Percentiles rank a stretch among this genome's conserved stretches.
These are phyloP conservation scores for Callopanchax toddi DNA, from an alignment of 2,113 vertebrate species.

Conservation along the genomic window DNA sequence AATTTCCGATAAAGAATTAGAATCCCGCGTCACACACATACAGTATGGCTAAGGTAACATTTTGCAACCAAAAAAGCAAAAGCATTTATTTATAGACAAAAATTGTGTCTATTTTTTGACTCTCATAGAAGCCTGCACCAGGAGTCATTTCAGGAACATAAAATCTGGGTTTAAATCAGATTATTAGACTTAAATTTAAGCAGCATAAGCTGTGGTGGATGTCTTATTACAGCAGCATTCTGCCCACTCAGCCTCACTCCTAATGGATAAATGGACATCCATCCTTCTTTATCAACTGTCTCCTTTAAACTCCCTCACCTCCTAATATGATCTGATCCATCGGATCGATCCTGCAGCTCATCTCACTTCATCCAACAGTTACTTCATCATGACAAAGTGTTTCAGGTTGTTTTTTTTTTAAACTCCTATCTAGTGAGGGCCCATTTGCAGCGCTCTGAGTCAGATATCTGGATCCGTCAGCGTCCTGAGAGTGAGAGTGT, in stretches of 20 bases:
- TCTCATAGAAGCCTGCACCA: too few species aligned
- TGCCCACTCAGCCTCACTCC: slow-evolving; percentile 9
- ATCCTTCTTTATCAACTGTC: slow-evolving; percentile 24
- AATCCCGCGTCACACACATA: too few species aligned
- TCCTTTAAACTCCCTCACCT: slow-evolving; percentile 2
- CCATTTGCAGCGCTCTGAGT: slow-evolving; percentile 16
- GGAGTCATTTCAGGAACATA: too few species aligned
- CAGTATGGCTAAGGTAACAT: too few species aligned
- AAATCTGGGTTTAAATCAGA: slow-evolving; percentile 6
- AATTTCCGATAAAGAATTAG: too few species aligned
- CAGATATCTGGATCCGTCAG: slow-evolving; percentile 9
- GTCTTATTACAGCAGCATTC: not conserved
- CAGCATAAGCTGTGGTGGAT: not conserved
- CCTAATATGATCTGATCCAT: slow-evolving; percentile 25
- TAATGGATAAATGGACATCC: slow-evolving; percentile 55
- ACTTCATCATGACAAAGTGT: not conserved
- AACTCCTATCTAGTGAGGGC: slow-evolving; percentile 19
- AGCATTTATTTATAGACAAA: too few species aligned
- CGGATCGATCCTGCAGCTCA: slow-evolving; percentile 7
- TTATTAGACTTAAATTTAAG: slow-evolving; percentile 12
- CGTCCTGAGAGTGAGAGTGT: slow-evolving; percentile 8
- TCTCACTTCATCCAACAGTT: slow-evolving; percentile 12
- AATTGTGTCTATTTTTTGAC: too few species aligned
- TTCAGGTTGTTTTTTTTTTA: not conserved
- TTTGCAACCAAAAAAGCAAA: too few species aligned